Evolutionary conservation across 2,113 vertebrate genomes (phyloP).

Genomic region (Tragelaphus strepsiceros): DNA sequence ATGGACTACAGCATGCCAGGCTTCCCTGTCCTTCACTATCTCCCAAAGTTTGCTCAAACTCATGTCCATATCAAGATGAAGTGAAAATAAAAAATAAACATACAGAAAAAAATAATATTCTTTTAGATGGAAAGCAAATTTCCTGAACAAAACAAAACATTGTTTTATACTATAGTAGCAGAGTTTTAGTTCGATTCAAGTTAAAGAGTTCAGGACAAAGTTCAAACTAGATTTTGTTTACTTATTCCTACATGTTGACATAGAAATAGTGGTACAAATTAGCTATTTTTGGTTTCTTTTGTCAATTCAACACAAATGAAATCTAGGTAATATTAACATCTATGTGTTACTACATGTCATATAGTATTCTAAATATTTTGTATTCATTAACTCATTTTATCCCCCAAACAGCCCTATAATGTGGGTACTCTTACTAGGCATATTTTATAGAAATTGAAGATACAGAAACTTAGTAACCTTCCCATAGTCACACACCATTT

Average conservation of each 20-base stretch:
- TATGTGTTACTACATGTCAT: not conserved
- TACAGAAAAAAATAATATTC: not conserved
- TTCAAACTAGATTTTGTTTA: not conserved
- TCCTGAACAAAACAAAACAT: not conserved
- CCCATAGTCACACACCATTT: not conserved
- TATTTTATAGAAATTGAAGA: not conserved
- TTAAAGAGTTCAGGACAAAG: not conserved
- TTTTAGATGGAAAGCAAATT: slow-evolving; percentile 17
- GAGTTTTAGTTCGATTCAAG: not conserved
- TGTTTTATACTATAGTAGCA: not conserved
- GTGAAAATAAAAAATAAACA: not conserved
- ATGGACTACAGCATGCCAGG: not conserved
- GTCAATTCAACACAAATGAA: not conserved
- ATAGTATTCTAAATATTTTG: not conserved
- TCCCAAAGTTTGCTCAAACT: not conserved
- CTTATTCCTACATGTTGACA: not conserved
- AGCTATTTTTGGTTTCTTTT: not conserved
- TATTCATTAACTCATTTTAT: not conserved
- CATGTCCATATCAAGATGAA: not conserved
- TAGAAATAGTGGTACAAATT: not conserved
- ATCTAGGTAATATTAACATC: not conserved
- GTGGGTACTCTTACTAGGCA: not conserved
- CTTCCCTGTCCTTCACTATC: not conserved
- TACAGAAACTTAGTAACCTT: not conserved
- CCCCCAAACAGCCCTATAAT: not conserved